Conservation (phyloP, 2,797 vertebrate genomes). For the Kryptolebias ocellatus region DNA sequence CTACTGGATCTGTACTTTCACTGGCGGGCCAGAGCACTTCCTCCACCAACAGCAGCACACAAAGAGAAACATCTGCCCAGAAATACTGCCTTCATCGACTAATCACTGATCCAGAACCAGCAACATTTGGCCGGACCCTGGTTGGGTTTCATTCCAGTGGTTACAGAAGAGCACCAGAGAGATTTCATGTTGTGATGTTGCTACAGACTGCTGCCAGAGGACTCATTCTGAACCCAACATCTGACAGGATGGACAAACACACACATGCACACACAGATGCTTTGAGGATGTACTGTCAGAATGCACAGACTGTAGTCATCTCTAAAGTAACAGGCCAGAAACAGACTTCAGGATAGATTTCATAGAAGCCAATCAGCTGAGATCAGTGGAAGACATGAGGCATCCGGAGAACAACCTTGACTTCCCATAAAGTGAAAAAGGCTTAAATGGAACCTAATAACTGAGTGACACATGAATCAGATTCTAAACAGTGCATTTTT, state of each 20-base stretch:
- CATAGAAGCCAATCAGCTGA: conserved; percentile 30
- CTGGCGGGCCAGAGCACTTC: not conserved
- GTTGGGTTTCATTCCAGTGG: conserved; percentile 7
- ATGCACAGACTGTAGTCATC: conserved; percentile 10
- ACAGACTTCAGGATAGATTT: conserved; percentile 52
- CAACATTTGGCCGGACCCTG: not conserved
- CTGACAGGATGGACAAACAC: conserved; percentile 28
- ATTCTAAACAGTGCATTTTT: conserved; percentile 42
- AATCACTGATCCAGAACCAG: not conserved
- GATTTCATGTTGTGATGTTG: conserved; percentile 58
- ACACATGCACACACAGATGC: no score
- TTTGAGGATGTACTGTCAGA: no score
- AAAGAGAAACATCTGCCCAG: not conserved
- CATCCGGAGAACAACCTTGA: conserved; percentile 33
- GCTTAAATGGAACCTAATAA: conserved; percentile 35
- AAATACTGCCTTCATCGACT: not conserved
- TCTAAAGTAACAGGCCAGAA: conserved; percentile 31
- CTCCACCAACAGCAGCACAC: conserved; percentile 1
- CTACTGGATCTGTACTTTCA: not conserved
- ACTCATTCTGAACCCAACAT: conserved; percentile 1
- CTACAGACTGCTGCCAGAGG: conserved; percentile 17
- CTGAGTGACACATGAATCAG: not conserved
- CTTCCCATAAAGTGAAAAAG: conserved; percentile 22
- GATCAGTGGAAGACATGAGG: conserved; percentile 17
- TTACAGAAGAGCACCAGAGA: conserved; percentile 21